Evolutionary conservation across 2,888 invertebrate genomes (phyloP).

Genomic region (Coleophora flavipennella): DNA sequence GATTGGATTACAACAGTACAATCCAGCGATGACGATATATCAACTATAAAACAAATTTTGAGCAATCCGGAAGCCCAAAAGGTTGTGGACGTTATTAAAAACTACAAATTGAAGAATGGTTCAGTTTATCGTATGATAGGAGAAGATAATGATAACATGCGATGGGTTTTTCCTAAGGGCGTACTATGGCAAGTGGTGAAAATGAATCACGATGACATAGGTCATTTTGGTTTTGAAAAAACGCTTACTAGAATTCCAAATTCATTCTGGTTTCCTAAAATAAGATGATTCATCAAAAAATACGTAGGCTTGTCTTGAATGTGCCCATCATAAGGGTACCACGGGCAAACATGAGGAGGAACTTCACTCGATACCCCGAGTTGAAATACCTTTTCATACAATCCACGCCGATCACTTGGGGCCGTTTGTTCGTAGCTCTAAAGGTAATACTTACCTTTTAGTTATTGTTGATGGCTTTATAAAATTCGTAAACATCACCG

Average conservation of each 20-base stretch:
- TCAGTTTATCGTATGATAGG: constrained; percentile 11
- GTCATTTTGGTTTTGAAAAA: constrained; percentile 16
- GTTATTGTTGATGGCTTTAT: constrained; percentile 32
- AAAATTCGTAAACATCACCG: constrained; percentile 19
- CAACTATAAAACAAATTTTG: constrained; percentile 8
- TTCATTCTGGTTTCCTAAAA: too few relatives aligned
- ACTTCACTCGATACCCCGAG: constrained; percentile 26
- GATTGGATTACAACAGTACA: constrained; percentile 15
- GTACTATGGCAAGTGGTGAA: constrained; percentile 17
- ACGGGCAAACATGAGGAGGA: neutral
- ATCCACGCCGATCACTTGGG: constrained; percentile 39
- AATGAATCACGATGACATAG: constrained; percentile 18
- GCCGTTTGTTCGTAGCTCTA: constrained; percentile 27
- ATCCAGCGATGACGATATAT: constrained; percentile 11
- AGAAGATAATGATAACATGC: constrained; percentile 1
- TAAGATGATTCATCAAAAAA: neutral
- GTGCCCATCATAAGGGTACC: constrained; percentile 3
- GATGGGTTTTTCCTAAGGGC: constrained; percentile 18
- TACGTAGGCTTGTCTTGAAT: neutral
- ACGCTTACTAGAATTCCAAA: constrained; percentile 9
- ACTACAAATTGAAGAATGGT: constrained; percentile 16
- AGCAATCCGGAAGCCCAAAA: constrained; percentile 5
- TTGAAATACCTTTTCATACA: constrained; percentile 28
- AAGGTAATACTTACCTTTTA: too few relatives aligned
- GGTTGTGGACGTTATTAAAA: constrained; percentile 10